phyloP scores from a whole-genome alignment of 92 coral and sea anemone species.

The Actinostola sp. region DNA sequence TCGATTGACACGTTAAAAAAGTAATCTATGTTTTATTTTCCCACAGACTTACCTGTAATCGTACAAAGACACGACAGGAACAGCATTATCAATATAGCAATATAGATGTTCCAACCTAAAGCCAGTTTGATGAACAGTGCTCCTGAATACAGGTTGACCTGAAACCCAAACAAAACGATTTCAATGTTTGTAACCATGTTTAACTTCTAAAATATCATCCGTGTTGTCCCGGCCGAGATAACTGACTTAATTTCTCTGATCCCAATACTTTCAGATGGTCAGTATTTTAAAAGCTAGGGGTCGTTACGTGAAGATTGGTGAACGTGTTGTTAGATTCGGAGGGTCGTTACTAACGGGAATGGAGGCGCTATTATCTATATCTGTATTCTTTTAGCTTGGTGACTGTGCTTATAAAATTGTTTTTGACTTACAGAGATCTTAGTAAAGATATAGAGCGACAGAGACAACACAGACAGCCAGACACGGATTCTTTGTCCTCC shows the following conservation, averaged over 20 bases:
- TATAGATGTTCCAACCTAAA: slow-evolving; percentile 90
- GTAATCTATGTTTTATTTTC: neutral
- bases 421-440: slow-evolving; percentile 88
- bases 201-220: no score
- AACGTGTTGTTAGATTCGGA: no score
- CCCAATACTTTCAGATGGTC: no score
- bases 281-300: no score
- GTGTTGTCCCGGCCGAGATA: no score
- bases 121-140: slow-evolving; percentile 90
- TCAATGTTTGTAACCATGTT: no score
- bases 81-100: slow-evolving; percentile 84
- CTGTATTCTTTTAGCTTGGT: no score
- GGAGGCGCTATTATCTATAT: no score
- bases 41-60: slow-evolving; percentile 84
- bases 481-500: slow-evolving; percentile 95
- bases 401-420: neutral
- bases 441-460: slow-evolving; percentile 92
- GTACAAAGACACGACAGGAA: slow-evolving; percentile 88
- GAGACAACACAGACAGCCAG: slow-evolving; percentile 85
- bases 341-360: no score
- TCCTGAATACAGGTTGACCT: slow-evolving; percentile 95
- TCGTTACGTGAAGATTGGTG: no score
- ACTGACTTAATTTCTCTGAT: no score
- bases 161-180: neutral
- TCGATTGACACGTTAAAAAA: no score